These are phyloP conservation scores for Onthophagus taurus DNA, from an alignment of 1,140 invertebrate species.

Conservation along the genomic window DNA sequence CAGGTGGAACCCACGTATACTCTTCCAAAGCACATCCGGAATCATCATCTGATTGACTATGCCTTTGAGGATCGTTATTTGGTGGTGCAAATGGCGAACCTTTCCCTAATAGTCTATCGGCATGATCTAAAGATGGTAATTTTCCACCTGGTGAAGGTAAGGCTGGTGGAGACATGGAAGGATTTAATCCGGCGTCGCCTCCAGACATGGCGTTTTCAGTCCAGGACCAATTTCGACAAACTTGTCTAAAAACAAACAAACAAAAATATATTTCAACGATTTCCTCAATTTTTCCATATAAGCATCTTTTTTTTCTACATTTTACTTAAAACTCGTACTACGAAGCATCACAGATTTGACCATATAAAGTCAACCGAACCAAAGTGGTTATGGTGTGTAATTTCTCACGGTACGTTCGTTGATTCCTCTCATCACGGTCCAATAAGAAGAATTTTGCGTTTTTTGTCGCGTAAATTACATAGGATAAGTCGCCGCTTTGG, in stretches of 20 bases:
- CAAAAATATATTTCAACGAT: too few species aligned
- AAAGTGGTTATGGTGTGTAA: too few species aligned
- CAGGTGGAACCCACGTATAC: slow-evolving; percentile 96
- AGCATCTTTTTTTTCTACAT: too few species aligned
- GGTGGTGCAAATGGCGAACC: slow-evolving; percentile 35
- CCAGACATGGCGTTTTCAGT: slow-evolving; percentile 31
- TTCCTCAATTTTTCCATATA: too few species aligned
- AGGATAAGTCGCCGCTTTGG: too few species aligned
- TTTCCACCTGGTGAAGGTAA: slow-evolving; percentile 35
- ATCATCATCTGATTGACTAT: slow-evolving; percentile 93
- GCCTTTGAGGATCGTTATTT: slow-evolving; percentile 65
- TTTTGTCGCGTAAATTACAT: too few species aligned
- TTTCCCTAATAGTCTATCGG: slow-evolving; percentile 40
- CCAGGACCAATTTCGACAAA: slow-evolving; percentile 40
- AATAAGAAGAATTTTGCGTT: too few species aligned
- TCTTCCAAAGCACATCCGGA: slow-evolving; percentile 94
- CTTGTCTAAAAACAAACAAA: slow-evolving; percentile 50
- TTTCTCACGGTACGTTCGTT: too few species aligned
- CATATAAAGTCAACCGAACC: too few species aligned
- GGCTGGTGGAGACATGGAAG: slow-evolving; percentile 29
- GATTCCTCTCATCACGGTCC: too few species aligned
- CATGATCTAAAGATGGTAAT: slow-evolving; percentile 38
- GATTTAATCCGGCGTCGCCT: slow-evolving; percentile 21
- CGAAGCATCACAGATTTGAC: too few species aligned
- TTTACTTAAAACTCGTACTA: too few species aligned